Base-by-base conservation (phyloP, 2,888 invertebrate genomes). In the Trichopoda pennipes region DNA sequence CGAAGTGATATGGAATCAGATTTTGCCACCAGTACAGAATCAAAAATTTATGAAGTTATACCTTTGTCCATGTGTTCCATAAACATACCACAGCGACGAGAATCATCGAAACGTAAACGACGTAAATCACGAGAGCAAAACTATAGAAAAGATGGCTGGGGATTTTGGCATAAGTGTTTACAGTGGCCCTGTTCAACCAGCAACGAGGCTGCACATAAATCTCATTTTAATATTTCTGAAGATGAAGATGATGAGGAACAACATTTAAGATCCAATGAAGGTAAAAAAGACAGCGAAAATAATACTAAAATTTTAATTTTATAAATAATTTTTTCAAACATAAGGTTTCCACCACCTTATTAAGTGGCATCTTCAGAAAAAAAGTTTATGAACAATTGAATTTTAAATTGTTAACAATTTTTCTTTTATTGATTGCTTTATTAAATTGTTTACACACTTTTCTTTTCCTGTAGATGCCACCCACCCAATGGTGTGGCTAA, bases 31-130 rank as follows among this genome's bases (percentile, higher is more conserved):
- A 90, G 88, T 8, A 89, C 90, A 6, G 89, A 91, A 2, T 89
- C 90, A 2, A 91, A 90, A 85, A 88, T 92, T 42, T 91, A 93
- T 72, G 93, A 94, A 88, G 94, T 94, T n/a, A 94, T 94, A 86
- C 94, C 94, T 7, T 88, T 94, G 49, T 92, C 93, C 38, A 93
- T 93, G 77, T 93, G 93, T 84, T 91, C 93, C 47, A 92, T 93
- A 17, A 92, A 93, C 12, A 91, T 92, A 79, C 86, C 87, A 16
- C 19, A 42, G 58, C 12, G 53, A 14, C 38, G 28, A 86, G 87
- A 82, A 82, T 90, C 58, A 88, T 91, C 72, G 6, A 72, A 44
- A 93, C 93, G 38, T 93, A 93, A 86, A 93, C 93, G 51, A 87
- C 93, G 68, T 91, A 92, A 14, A 92, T 76, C 79, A 1, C 21